Evolutionary conservation across 2,797 vertebrate genomes (phyloP).

Genomic region (Hemitrygon akajei): DNA sequence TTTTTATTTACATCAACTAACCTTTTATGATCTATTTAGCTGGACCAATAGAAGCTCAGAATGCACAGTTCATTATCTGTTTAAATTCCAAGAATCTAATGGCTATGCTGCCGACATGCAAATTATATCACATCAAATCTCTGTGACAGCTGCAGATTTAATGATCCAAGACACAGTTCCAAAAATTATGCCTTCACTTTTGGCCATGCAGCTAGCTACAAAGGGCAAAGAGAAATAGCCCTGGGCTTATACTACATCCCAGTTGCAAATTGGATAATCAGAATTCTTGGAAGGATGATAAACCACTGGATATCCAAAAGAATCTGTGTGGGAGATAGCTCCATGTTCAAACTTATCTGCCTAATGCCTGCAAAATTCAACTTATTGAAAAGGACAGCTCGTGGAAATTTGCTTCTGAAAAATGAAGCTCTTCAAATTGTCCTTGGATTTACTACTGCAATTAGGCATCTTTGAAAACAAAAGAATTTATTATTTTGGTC

Average conservation of each 20-base stretch:
- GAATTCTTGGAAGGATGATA: background rate
- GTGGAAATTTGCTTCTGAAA: slow-evolving; percentile 16
- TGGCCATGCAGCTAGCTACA: background rate
- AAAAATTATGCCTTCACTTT: background rate
- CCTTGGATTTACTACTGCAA: background rate
- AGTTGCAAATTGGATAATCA: background rate
- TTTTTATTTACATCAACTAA: too few species aligned
- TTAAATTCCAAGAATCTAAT: background rate
- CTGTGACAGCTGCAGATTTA: background rate
- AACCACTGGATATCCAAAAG: background rate
- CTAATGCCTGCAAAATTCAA: slow-evolving; percentile 5
- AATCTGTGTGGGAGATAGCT: background rate
- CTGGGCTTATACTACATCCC: background rate
- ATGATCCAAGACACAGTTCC: slow-evolving; percentile 4
- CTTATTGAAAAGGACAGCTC: background rate
- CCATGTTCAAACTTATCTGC: background rate
- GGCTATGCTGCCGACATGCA: background rate
- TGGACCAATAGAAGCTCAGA: background rate
- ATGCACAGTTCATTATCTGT: background rate
- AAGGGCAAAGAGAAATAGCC: background rate
- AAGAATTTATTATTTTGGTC: slow-evolving; percentile 43
- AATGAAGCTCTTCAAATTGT: background rate
- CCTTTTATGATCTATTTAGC: background rate
- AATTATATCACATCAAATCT: background rate
- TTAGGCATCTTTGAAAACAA: background rate